Evolutionary conservation across 92 coral and sea anemone species (phyloP).

Genomic region (Actinernus sp.): DNA sequence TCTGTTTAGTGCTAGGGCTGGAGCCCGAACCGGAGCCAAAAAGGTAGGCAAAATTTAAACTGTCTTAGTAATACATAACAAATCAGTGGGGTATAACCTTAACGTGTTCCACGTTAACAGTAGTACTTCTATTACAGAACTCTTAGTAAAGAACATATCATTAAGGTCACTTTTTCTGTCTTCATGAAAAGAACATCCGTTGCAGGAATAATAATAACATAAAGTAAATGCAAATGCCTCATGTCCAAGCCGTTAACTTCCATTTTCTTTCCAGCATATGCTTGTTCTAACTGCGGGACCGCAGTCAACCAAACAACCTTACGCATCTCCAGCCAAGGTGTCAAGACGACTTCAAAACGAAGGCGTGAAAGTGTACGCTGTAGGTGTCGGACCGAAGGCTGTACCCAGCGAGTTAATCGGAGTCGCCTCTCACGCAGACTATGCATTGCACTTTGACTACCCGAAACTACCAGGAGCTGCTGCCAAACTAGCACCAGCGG

Average conservation of each 20-base stretch:
- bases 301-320: slow-evolving; percentile 47
- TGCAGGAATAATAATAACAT: too few species aligned
- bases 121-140: too few species aligned
- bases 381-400: slow-evolving; percentile 58
- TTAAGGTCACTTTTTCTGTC: too few species aligned
- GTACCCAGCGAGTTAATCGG: slow-evolving; percentile 37
- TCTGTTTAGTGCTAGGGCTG: slow-evolving; percentile 63
- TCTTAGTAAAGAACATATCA: too few species aligned
- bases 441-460: slow-evolving; percentile 13
- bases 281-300: slow-evolving; percentile 57
- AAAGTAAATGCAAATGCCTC: too few species aligned
- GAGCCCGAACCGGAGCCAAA: slow-evolving; percentile 76
- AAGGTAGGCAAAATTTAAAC: slow-evolving; percentile 21
- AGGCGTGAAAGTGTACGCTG: slow-evolving; percentile 70
- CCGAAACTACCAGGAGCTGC: slow-evolving; percentile 16
- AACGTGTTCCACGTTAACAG: too few species aligned
- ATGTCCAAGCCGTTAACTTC: not conserved
- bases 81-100: too few species aligned
- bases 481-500: slow-evolving; percentile 24
- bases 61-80: too few species aligned
- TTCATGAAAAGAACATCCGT: too few species aligned
- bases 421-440: slow-evolving; percentile 52
- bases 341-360: slow-evolving; percentile 45
- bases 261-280: slow-evolving; percentile 22
- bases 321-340: slow-evolving; percentile 14